These are phyloP conservation scores for Spilosoma lubricipeda DNA, from an alignment of 2,888 invertebrate species.

Conservation along the genomic window DNA sequence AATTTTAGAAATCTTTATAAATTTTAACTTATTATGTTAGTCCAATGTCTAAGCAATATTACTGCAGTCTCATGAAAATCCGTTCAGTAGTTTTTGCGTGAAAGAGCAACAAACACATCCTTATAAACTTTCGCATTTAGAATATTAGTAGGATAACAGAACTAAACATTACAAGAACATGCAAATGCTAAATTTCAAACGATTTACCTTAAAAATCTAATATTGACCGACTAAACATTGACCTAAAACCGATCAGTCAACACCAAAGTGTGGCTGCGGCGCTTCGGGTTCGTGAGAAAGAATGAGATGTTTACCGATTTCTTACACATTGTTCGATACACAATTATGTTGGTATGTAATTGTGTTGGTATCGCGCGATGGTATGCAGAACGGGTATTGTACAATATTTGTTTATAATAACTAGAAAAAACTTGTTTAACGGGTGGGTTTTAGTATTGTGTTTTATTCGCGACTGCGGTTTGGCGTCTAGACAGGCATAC, in stretches of 20 bases:
- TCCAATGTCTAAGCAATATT: too few relatives aligned
- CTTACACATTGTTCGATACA: constrained; percentile 44
- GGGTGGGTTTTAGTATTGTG: background rate
- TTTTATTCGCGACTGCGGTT: background rate
- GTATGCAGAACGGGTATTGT: constrained; percentile 26
- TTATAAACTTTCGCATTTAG: too few relatives aligned
- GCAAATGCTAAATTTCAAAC: background rate
- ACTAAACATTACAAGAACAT: background rate
- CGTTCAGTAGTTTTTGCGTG: too few relatives aligned
- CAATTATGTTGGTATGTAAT: constrained; percentile 44
- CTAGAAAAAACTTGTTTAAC: constrained; percentile 11
- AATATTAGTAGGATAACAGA: too few relatives aligned
- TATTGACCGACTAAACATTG: background rate
- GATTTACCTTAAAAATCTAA: background rate
- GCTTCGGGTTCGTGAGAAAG: constrained; percentile 60
- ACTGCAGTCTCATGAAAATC: too few relatives aligned
- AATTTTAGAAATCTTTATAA: too few relatives aligned
- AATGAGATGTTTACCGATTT: constrained; percentile 43
- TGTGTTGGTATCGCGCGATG: constrained; percentile 24
- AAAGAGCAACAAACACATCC: too few relatives aligned
- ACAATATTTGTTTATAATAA: constrained; percentile 22
- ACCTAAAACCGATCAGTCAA: background rate
- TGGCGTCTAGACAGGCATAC: background rate
- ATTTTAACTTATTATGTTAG: too few relatives aligned
- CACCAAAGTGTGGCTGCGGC: background rate